Evolutionary conservation across 92 coral and sea anemone species (phyloP), one percentile per base, ranked within the genome.

Genomic region (Epizoanthus ramosus): DNA sequence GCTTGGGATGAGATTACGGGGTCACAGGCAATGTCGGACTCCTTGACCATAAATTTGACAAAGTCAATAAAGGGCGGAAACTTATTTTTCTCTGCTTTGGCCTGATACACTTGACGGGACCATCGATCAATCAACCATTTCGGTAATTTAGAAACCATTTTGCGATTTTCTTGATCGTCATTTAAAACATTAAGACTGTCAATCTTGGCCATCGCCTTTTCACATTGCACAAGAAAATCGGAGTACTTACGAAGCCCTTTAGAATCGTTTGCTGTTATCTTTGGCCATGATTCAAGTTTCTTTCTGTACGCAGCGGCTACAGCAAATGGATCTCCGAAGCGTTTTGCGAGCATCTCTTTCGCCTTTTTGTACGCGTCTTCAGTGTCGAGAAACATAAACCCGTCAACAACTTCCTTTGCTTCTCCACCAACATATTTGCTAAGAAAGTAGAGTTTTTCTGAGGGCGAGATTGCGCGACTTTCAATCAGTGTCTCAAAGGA

Each of bases 201-300:
- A 4, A 86, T 86, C 53, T 39, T 86, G 2, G 31, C 63, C 92
- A 88, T 76, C 2, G 84, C 76, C 63, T 88, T 76, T 35, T 87
- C 88, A 21, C 91, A 86, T 17, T 92, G 89, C 4, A 86, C 88
- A 31, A 83, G 75, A 53, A 86, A 89, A 71, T 92, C 95, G 0
- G 89, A 66, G 37, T 47, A 85, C 21, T 82, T 87, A 66, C 88
- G 39, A 5, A 89, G 68, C 9, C 88, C 91, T 33, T 58, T 56
- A 6, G 63, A 74, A 22, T 92, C 85, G 39, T 64, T 85, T 52
- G 89, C 66, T 5, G 80, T 45, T 6, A 87, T 87, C 19, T 75
- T 77, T 0, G 91, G 86, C 95, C 93, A 92, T 0, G 80, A 2
- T 15, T 92, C 91, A 0, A 89, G 79, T 54, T 57, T 84, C 41